These are phyloP conservation scores for Piaya cayana DNA, from an alignment of 2,113 vertebrate species.

Conservation along the genomic window DNA sequence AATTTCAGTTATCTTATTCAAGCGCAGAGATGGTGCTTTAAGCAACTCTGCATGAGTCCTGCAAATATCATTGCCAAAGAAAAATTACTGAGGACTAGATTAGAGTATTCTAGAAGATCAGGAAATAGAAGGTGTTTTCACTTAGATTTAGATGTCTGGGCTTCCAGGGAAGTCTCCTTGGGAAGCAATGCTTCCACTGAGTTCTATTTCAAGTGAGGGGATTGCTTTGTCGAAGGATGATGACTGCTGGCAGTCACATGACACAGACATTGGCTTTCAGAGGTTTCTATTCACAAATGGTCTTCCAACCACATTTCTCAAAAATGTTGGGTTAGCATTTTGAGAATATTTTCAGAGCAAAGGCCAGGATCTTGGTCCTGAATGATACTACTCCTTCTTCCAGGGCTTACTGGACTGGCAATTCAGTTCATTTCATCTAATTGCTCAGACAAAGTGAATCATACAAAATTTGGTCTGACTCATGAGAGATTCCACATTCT, in stretches of 20 bases:
- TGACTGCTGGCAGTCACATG: neutral
- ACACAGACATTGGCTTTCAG: neutral
- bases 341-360: neutral
- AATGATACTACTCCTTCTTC: neutral
- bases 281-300: neutral
- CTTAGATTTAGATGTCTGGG: neutral
- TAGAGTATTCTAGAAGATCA: neutral
- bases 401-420: neutral
- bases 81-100: neutral
- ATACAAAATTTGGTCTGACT: conserved; percentile 7
- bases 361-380: neutral
- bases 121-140: neutral
- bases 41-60: neutral
- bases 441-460: conserved; percentile 7
- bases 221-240: rapidly evolving
- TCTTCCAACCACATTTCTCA: neutral
- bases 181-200: neutral
- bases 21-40: neutral
- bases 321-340: neutral
- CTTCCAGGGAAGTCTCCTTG: neutral
- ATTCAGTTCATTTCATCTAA: neutral
- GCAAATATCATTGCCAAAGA: neutral
- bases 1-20: neutral
- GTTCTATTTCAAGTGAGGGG: neutral
- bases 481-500: neutral